A percentile compares a stretch with the other conserved stretches of the same genome.
Evolutionary conservation across 2,888 invertebrate genomes (phyloP).

Genomic region (Cordilura impudica): DNA sequence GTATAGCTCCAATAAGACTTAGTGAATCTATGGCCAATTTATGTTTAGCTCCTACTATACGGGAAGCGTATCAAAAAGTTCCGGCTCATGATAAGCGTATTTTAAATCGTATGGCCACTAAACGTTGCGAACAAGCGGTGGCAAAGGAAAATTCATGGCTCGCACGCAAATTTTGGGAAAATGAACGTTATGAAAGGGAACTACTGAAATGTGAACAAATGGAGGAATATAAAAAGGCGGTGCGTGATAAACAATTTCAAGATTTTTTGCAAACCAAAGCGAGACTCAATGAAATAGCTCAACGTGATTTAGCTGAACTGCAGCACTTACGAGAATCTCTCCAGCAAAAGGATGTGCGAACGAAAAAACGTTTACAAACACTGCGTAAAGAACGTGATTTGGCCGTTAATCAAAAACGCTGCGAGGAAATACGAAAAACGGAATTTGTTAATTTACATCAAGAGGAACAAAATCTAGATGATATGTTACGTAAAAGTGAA

Average conservation of each 20-base stretch:
- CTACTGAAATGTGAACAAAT: slow-evolving; percentile 75
- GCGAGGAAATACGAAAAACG: slow-evolving; percentile 73
- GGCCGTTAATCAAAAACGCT: slow-evolving; percentile 71
- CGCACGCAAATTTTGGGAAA: slow-evolving; percentile 77
- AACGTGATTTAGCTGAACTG: slow-evolving; percentile 73
- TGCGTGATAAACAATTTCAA: slow-evolving; percentile 75
- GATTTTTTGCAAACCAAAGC: slow-evolving; percentile 75
- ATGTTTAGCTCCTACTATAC: slow-evolving; percentile 73
- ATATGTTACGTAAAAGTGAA: slow-evolving; percentile 73
- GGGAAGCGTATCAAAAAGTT: slow-evolving; percentile 72
- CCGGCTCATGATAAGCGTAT: slow-evolving; percentile 76
- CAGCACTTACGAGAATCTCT: slow-evolving; percentile 71
- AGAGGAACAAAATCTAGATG: slow-evolving; percentile 74
- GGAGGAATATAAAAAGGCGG: slow-evolving; percentile 74
- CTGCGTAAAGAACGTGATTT: slow-evolving; percentile 72
- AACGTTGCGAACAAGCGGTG: slow-evolving; percentile 72
- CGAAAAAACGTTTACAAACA: slow-evolving; percentile 72
- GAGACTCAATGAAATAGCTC: slow-evolving; percentile 73
- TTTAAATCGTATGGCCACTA: slow-evolving; percentile 77
- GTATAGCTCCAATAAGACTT: slow-evolving; percentile 64
- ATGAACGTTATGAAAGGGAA: slow-evolving; percentile 76
- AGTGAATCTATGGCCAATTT: slow-evolving; percentile 75
- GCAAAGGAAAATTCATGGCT: slow-evolving; percentile 76
- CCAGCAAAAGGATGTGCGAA: slow-evolving; percentile 72
- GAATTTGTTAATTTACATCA: slow-evolving; percentile 73